Conservation (phyloP, 2,888 invertebrate genomes). For the Volucella zonaria region DNA sequence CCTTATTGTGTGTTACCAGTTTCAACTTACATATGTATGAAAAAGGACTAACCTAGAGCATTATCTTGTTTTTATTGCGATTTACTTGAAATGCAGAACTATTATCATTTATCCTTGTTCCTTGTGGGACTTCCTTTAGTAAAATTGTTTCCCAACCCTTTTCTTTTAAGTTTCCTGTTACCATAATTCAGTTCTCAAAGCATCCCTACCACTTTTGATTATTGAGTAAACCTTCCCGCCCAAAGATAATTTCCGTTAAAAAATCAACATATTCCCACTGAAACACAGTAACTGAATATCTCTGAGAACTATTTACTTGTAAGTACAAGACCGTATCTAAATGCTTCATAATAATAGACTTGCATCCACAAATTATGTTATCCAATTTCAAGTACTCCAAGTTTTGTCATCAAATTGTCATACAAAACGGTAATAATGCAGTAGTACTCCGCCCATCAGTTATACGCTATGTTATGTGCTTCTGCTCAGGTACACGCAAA, state of each 20-base stretch:
- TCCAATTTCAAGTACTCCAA: constrained; percentile 37
- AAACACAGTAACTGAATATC: constrained; percentile 51
- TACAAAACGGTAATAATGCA: constrained; percentile 53
- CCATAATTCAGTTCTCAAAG: neutral
- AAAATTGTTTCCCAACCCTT: too few relatives aligned
- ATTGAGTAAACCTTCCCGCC: neutral
- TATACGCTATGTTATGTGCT: constrained; percentile 6
- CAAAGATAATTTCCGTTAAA: constrained; percentile 24
- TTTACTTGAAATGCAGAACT: too few relatives aligned
- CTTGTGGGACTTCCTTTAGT: too few relatives aligned
- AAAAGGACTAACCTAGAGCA: too few relatives aligned
- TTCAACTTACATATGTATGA: too few relatives aligned
- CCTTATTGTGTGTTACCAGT: too few relatives aligned
- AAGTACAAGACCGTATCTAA: neutral
- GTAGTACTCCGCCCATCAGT: constrained; percentile 28
- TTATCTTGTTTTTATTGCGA: too few relatives aligned
- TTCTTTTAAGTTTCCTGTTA: too few relatives aligned
- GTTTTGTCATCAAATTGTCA: constrained; percentile 57
- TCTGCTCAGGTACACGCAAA: constrained; percentile 34
- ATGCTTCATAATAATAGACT: constrained; percentile 25
- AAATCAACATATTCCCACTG: neutral
- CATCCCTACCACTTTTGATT: neutral
- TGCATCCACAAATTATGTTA: constrained; percentile 48
- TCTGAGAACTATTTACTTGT: constrained; percentile 40
- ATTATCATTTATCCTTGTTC: too few relatives aligned